Evolutionary conservation across 1,140 invertebrate genomes (phyloP), one percentile per base, ranked within the genome.

Genomic region (Heliconius eleuchia): DNA sequence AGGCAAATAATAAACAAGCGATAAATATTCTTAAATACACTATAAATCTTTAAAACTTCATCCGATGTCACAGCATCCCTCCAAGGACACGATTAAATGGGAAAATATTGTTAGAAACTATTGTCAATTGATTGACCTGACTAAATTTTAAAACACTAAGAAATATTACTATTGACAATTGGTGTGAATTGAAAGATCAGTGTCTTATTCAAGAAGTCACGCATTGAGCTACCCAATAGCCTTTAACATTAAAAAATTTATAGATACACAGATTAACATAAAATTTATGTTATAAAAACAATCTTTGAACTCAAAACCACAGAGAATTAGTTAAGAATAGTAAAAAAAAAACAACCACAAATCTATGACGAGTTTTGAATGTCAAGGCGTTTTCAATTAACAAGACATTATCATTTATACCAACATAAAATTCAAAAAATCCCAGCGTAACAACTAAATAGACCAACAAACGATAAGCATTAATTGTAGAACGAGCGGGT

Each of bases 401-500:
- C 70, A 71, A 34, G 6, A 30, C 70, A 71, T 71, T 37, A 70
- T 55, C 52, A 55, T 55, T 19, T n/a, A 57, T 23, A 57, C 50
- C 16, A 18, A 19, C 50, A 52, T 52, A 52, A 52, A 52, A 52
- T 60, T 30, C 60, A 13, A 66, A 30, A 57, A 23, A 66, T 66
- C 60, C 60, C 11, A 27, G 13, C 5, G 7, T 42, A 72, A 72
- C 39, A 72, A 39, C 37, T 72, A 72, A 39, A 72, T 72, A 72
- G 37, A 72, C 37, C 34, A 72, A 72, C 37, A 72, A 72, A 37
- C 71, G 71, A 77, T 83, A 79, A 73, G 74, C 85, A 82, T 86
- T 87, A 83, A 89, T 87, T 85, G 83, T 18, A 57, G 55, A 77
- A 73, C 74, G 55, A 76, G 57, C 70, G 18, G 27, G 71, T 60